phyloP scores from a whole-genome alignment of 2,113 vertebrate species.

The Thunnus thynnus region DNA sequence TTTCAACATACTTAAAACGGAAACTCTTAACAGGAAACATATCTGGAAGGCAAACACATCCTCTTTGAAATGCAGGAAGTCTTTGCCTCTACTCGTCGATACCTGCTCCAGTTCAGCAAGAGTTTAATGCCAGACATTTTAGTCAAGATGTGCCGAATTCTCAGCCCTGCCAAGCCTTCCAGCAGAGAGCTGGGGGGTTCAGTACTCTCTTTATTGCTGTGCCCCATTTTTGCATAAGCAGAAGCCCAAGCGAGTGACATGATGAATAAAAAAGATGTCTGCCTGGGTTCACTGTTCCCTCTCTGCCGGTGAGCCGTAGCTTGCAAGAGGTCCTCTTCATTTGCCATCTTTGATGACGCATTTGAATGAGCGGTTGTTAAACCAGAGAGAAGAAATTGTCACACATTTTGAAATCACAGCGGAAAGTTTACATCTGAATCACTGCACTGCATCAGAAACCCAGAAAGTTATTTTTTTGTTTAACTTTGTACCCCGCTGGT shows the following conservation, averaged over 20 bases:
- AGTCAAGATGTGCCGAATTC: slow-evolving; percentile 39
- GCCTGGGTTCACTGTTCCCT: slow-evolving; percentile 48
- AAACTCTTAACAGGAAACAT: slow-evolving; percentile 19
- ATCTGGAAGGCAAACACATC: slow-evolving; percentile 3
- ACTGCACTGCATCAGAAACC: neutral
- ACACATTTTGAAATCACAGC: slow-evolving; percentile 10
- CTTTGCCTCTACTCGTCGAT: slow-evolving; percentile 53
- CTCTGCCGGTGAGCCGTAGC: slow-evolving; percentile 32
- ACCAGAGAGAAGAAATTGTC: slow-evolving; percentile 18
- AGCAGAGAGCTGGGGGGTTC: slow-evolving; percentile 52
- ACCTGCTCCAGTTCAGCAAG: slow-evolving; percentile 34
- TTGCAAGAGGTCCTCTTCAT: slow-evolving; percentile 24
- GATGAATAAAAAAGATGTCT: slow-evolving; percentile 51
- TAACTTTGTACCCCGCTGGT: slow-evolving; percentile 19
- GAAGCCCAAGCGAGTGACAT: slow-evolving; percentile 37
- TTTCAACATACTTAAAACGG: neutral
- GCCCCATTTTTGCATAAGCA: slow-evolving; percentile 34
- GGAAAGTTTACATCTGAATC: slow-evolving; percentile 34
- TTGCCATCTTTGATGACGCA: slow-evolving; percentile 42
- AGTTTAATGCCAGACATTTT: slow-evolving; percentile 56
- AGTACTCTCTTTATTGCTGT: slow-evolving; percentile 29
- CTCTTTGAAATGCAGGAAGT: slow-evolving; percentile 16
- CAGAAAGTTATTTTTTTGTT: slow-evolving; percentile 3
- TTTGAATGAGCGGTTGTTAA: slow-evolving; percentile 29
- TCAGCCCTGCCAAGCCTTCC: slow-evolving; percentile 21